Percentiles rank a stretch among this genome's conserved stretches.
Conservation (phyloP, 2,113 vertebrate species). For the Zosterops borbonicus region DNA sequence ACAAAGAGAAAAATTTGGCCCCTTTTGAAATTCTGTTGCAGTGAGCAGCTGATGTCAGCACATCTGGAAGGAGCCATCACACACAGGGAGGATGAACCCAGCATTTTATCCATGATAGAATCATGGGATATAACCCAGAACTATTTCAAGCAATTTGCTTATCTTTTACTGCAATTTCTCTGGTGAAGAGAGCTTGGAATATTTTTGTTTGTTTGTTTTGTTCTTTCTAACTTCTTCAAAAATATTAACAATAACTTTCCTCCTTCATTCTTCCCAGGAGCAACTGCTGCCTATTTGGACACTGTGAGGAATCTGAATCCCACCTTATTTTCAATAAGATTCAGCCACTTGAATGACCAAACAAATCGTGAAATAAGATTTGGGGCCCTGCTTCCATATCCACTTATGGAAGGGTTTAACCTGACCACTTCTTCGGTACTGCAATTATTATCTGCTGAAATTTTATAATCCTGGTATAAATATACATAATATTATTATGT, state of each 20-base stretch:
- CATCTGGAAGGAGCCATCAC: background rate
- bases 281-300: background rate
- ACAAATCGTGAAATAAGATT: background rate
- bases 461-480: background rate
- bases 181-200: background rate
- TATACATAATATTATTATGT: background rate
- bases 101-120: fast-evolving
- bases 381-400: background rate
- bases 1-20: background rate
- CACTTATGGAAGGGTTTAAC: background rate
- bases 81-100: fast-evolving
- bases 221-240: background rate
- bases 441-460: background rate
- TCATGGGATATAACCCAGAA: background rate
- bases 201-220: background rate
- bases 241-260: background rate
- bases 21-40: background rate
- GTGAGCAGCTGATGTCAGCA: background rate
- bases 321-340: background rate
- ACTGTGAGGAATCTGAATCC: background rate
- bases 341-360: background rate
- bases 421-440: background rate
- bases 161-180: background rate
- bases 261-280: background rate
- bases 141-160: background rate